Evolutionary conservation across 1,140 invertebrate species (phyloP), one percentile per base, ranked within the genome.

Genomic region (Neuroterus valhalla): DNA sequence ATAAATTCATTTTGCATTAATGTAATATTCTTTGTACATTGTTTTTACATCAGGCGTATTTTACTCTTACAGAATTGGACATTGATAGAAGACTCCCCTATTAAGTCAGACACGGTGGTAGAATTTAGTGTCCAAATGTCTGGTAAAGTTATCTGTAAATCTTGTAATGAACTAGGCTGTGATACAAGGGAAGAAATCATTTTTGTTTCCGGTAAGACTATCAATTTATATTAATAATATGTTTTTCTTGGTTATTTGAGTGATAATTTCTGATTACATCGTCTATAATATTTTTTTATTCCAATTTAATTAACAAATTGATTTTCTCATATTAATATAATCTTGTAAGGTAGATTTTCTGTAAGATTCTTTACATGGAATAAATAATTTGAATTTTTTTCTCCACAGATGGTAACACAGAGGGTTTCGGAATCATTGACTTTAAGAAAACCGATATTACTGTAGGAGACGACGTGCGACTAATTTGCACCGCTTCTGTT

Each of bases 401-500:
- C 3, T 62, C 8, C 76, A 44, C 74, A 87, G 89, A 91, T 83
- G 83, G 89, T 48, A 77, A 82, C 26, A 74, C 87, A 68, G 85
- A 84, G 15, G 87, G 86, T 26, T 85, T 91, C 62, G 86, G 84
- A n/a, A 83, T 88, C 46, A 83, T 89, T 15, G 83, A 85, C 50
- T 84, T 68, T 73, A 83, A 81, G n/a, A 79, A 84, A 4, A 23
- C 31, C 10, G 77, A 85, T 46, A 85, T 93, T 12, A 90, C 91
- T 1, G 85, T 81, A 31, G 92, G 91, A 1, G 93, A 94, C 74
- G 77, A 91, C 55, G 55, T 92, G 3, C 85, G 78, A 26, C 68
- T 93, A 2, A 89, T 85, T 8, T 94, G 93, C 80, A 90, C 88
- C 4, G 92, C 91, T 3, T 89, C 92, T 2, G 84, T 90, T 26